Base-by-base conservation (phyloP, 2,113 vertebrate species). In the Poeciliopsis turrubarensis region DNA sequence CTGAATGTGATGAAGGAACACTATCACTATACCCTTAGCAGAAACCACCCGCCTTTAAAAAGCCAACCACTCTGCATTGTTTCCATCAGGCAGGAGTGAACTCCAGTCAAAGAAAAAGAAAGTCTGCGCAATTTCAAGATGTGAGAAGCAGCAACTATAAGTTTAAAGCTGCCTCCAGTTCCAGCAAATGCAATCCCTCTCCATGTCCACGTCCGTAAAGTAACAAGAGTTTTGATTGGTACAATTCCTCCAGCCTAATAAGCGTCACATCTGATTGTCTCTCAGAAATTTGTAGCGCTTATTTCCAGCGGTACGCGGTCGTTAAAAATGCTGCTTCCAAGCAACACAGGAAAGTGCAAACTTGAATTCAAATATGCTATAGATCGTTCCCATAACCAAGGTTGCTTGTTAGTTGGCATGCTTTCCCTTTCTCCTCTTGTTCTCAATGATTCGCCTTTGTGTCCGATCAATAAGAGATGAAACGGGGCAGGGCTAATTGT, bases 371-470 rank as follows among this genome's bases (percentile, higher is more conserved):
- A 68, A 86, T 73, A 75, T 32, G 44, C 62, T 91, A 92, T 92
- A 44, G 88, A 92, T 92, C 5, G 87, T 92, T 92, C 89, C 89
- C 91, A 92, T 87, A 84, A 87, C 79, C n/a, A 14, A n/a, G 64
- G 75, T 71, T 14, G n/a, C 73, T 78, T 84, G 79, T 80, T 79
- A 73, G 75, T 82, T 37, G 41, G 47, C 76, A 78, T 51, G 72
- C 66, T 64, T 75, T 71, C 29, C 37, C 78, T 68, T 47, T 26
- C 65, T 77, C 37, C 57, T 73, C 84, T 80, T 89, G 82, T 79
- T 86, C 81, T 80, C 80, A 89, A 68, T 84, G 86, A 91, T 90
- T 91, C 83, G 70, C 67, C 70, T 77, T 77, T 37, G 72, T 60
- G 9, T 86, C 60, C 78, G 78, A 88, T 91, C 91, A 86, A 92